Conservation (phyloP, 2,888 invertebrate species). For the Amblyjoppa proteus region DNA sequence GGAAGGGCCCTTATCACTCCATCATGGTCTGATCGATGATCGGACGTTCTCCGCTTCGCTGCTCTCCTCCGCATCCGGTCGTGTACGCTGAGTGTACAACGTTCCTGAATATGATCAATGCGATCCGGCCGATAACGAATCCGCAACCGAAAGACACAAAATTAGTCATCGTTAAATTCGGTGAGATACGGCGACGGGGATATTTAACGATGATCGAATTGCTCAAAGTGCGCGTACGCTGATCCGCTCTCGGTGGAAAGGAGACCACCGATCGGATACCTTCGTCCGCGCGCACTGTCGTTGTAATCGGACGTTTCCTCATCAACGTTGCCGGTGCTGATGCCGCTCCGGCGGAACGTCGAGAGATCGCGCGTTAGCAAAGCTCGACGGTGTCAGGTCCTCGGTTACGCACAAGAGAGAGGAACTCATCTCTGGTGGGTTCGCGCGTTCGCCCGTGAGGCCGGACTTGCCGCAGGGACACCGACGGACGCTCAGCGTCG, state of each 20-base stretch:
- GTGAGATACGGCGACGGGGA: neutral
- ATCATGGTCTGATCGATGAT: conserved; percentile 20
- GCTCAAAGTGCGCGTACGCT: neutral
- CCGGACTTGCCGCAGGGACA: conserved; percentile 75
- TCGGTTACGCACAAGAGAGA: conserved; percentile 66
- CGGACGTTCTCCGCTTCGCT: neutral
- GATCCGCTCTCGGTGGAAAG: conserved; percentile 13
- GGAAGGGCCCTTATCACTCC: neutral
- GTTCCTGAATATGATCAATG: conserved; percentile 25
- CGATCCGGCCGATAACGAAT: conserved; percentile 9
- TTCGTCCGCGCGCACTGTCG: conserved; percentile 49
- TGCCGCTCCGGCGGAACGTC: conserved; percentile 17
- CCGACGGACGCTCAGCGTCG: conserved; percentile 68
- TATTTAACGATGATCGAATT: neutral
- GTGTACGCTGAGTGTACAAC: neutral
- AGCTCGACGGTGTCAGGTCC: conserved; percentile 80
- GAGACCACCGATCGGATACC: conserved; percentile 8
- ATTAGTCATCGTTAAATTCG: neutral
- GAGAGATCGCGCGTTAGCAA: conserved; percentile 61
- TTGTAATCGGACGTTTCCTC: conserved; percentile 84
- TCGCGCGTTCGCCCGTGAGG: neutral
- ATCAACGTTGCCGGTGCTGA: conserved; percentile 72
- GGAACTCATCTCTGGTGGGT: conserved; percentile 22
- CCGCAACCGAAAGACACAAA: neutral
- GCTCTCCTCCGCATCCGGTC: neutral